phyloP scores from a whole-genome alignment of 2,797 vertebrate species.

The Hephaestus fuliginosus region DNA sequence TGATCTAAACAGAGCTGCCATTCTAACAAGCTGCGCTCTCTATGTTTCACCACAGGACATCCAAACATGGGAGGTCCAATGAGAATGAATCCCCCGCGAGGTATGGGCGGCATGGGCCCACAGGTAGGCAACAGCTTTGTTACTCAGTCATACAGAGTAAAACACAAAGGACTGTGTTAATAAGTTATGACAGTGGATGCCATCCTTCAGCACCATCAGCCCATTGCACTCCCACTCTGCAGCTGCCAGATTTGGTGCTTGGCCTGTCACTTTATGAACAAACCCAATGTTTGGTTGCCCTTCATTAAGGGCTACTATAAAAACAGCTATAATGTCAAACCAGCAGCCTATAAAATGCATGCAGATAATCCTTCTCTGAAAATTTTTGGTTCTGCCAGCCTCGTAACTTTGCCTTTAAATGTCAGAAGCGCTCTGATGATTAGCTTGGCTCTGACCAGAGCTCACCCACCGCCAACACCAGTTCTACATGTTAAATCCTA shows the following conservation, averaged over 20 bases:
- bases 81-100: constrained; percentile 91
- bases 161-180: constrained; percentile 26
- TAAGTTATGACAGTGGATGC: constrained; percentile 33
- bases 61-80: constrained; percentile 91
- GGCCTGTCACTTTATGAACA: constrained; percentile 48
- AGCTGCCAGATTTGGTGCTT: constrained; percentile 54
- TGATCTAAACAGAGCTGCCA: constrained; percentile 12
- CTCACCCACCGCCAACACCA: constrained; percentile 41
- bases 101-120: constrained; percentile 90
- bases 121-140: constrained; percentile 84
- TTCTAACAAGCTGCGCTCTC: constrained; percentile 29
- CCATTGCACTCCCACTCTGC: constrained; percentile 39
- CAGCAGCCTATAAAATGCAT: constrained; percentile 47
- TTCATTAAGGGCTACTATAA: constrained; percentile 50
- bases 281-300: constrained; percentile 55
- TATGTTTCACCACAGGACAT: constrained; percentile 83
- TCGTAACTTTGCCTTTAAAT: constrained; percentile 67
- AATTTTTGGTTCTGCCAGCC: constrained; percentile 44
- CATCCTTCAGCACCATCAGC: constrained; percentile 35
- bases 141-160: constrained; percentile 7
- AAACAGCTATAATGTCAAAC: constrained; percentile 57
- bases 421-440: constrained; percentile 61
- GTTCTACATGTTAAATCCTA: constrained; percentile 50
- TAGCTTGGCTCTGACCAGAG: constrained; percentile 54
- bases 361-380: constrained; percentile 37